Evolutionary conservation across 1,140 invertebrate genomes (phyloP), one percentile per base, ranked within the genome.

Genomic region (Drosophila jambulina): DNA sequence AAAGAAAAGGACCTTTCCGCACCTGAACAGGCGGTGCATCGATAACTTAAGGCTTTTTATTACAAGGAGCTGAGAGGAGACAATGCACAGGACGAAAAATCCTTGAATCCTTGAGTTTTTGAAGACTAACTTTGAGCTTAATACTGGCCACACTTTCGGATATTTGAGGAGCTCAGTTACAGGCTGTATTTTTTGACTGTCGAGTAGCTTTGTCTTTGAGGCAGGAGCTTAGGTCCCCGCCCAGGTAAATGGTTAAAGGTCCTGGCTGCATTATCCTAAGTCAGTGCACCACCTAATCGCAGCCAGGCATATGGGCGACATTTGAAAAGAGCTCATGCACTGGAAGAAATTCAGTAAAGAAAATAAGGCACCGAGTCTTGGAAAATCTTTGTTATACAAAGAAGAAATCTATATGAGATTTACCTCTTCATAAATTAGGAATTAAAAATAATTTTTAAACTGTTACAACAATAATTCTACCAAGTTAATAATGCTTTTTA

Each of bases 31-130:
- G 36, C 62, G 17, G 15, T 70, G 82, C 82, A 67, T 82, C 79
- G 75, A 86, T 86, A 82, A 87, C 65, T 72, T 72, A 42, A 42
- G 58, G 71, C 62, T 71, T 53, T 87, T 86, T 82, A 81, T 75
- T 60, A 57, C n/a, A n/a, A n/a, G n/a, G n/a, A n/a, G n/a, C n/a
- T n/a, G n/a, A n/a, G n/a, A n/a, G n/a, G n/a, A n/a, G n/a, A n/a
- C n/a, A n/a, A n/a, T n/a, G n/a, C n/a, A n/a, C 64, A 67, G 27
- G 12, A 23, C 23, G 8, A 46, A 46, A 23, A 19, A 42, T 3
- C n/a, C 4, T 5, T 23, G 21, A 48, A 9, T 48, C 4, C 15
- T 17, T 48, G 3, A 17, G 15, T 43, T 21, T 19, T 42, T 42
- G 2, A 12, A 19, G 42, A 19, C 32, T 4, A 34, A 13, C 34